phyloP scores from a whole-genome alignment of 2,797 vertebrate species.

The Ctenopoma multispine region DNA sequence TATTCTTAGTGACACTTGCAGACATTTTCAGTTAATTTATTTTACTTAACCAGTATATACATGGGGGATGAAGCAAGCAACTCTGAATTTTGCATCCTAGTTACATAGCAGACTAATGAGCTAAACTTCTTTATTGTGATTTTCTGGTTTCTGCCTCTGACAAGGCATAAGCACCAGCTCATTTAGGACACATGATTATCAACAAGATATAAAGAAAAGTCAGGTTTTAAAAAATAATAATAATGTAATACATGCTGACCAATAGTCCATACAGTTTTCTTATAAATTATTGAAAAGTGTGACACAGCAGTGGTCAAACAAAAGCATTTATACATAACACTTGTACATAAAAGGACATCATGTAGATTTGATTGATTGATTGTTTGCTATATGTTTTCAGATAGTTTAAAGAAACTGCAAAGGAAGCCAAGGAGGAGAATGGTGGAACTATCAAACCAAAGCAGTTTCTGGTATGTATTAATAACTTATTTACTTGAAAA shows the following conservation, averaged over 20 bases:
- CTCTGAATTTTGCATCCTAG: neutral
- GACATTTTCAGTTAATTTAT: neutral
- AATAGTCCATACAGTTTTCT: neutral
- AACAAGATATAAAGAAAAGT: neutral
- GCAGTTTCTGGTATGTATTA: conserved; percentile 78
- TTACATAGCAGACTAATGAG: neutral
- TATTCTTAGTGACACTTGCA: neutral
- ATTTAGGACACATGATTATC: no score
- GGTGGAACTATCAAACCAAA: conserved; percentile 72
- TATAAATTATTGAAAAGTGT: neutral
- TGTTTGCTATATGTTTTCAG: conserved; percentile 53
- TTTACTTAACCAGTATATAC: neutral
- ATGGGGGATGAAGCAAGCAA: neutral
- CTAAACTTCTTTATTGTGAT: neutral
- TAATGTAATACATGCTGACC: neutral
- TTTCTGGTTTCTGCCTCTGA: neutral
- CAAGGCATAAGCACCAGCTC: neutral
- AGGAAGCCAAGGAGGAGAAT: conserved; percentile 63
- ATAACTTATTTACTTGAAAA: conserved; percentile 14
- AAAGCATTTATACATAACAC: neutral
- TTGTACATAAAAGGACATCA: neutral
- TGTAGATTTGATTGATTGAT: conserved; percentile 20
- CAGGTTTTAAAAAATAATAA: neutral
- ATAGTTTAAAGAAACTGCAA: conserved; percentile 59
- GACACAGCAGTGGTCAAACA: neutral